Conservation (phyloP, 2,888 invertebrate species). For the Baronia brevicornis region DNA sequence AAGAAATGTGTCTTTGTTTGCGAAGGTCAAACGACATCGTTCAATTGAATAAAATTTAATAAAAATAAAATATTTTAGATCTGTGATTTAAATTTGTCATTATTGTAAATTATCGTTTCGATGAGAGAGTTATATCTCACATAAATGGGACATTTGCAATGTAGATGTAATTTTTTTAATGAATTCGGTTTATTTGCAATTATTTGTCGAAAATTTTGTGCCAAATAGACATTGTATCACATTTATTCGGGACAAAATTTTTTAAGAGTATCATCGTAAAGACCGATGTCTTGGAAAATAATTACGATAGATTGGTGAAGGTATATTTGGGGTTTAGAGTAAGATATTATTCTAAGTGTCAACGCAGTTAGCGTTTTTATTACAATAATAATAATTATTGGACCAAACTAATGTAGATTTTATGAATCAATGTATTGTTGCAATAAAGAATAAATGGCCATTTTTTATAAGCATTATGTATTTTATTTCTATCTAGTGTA, state of each 20-base stretch:
- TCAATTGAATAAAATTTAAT: no score
- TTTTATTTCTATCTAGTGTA: slow-evolving; percentile 20
- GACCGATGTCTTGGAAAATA: slow-evolving; percentile 49
- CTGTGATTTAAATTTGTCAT: slow-evolving; percentile 13
- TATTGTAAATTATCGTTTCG: slow-evolving; percentile 9
- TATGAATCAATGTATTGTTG: slow-evolving; percentile 37
- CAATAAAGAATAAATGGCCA: slow-evolving; percentile 52
- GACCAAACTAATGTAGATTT: slow-evolving; percentile 67
- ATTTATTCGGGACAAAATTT: slow-evolving; percentile 71
- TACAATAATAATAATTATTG: slow-evolving; percentile 43
- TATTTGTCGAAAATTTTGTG: slow-evolving; percentile 54
- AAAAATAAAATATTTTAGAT: slow-evolving; percentile 3
- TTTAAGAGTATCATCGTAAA: slow-evolving; percentile 36
- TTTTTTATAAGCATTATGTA: slow-evolving; percentile 28
- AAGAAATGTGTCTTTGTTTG: no score
- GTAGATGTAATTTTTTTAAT: slow-evolving; percentile 19
- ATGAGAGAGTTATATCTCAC: slow-evolving; percentile 14
- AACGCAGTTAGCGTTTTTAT: slow-evolving; percentile 56
- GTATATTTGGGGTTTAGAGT: slow-evolving; percentile 31
- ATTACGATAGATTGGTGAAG: slow-evolving; percentile 42
- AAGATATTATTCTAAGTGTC: slow-evolving; percentile 24
- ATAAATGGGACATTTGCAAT: slow-evolving; percentile 24
- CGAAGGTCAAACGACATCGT: no score
- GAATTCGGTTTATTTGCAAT: slow-evolving; percentile 8
- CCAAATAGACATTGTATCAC: slow-evolving; percentile 57